Conservation (phyloP, 2,797 vertebrate genomes). For the Megalops cyprinoides region DNA sequence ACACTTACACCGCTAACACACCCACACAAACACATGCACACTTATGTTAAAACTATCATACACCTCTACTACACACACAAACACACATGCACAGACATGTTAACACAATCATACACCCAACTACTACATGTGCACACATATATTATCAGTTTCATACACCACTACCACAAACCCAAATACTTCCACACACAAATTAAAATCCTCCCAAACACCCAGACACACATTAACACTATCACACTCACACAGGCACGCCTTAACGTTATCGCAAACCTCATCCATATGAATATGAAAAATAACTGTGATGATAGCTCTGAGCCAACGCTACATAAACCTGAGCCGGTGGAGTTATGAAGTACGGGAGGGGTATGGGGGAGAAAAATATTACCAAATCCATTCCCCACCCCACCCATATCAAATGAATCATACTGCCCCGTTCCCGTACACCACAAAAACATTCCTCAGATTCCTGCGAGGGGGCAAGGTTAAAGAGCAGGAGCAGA, state of each 20-base stretch:
- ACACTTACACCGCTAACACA: constrained; percentile 34
- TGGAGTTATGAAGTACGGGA: neutral
- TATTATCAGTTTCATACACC: neutral
- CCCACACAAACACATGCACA: constrained; percentile 44
- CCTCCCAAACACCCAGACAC: neutral
- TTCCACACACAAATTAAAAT: neutral
- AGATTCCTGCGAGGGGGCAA: constrained; percentile 16
- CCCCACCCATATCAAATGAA: constrained; percentile 15
- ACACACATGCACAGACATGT: neutral
- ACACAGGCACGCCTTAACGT: too few relatives aligned
- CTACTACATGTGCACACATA: too few relatives aligned
- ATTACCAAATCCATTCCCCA: constrained; percentile 10
- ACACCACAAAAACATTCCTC: constrained; percentile 30
- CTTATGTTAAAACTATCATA: too few relatives aligned
- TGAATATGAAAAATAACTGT: neutral
- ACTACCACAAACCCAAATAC: neutral
- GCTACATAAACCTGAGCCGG: neutral
- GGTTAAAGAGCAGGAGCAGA: constrained; percentile 26
- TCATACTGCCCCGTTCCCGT: constrained; percentile 6
- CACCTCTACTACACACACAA: neutral
- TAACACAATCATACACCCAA: neutral
- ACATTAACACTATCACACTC: too few relatives aligned
- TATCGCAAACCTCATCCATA: too few relatives aligned
- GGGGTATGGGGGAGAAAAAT: neutral
- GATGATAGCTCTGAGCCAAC: neutral